Evolutionary conservation across 1,140 invertebrate genomes (phyloP).

Genomic region (Ceratina japonica): DNA sequence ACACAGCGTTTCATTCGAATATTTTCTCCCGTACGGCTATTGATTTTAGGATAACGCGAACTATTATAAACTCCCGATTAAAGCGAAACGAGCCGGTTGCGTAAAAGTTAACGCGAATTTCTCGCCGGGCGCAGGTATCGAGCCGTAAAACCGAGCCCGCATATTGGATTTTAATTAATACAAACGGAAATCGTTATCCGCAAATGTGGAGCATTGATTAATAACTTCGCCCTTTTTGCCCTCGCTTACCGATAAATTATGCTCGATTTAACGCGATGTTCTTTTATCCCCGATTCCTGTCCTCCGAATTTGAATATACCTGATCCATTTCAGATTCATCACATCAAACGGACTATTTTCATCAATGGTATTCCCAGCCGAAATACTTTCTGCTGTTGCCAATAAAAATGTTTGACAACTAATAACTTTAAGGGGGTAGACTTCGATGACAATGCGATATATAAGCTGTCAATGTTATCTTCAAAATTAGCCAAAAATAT

Average conservation of each 20-base stretch:
- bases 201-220: conserved; percentile 23
- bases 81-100: neutral
- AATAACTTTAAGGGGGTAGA: no score
- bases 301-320: neutral
- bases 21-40: neutral
- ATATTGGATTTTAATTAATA: conserved; percentile 31
- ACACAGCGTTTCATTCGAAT: neutral
- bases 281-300: no score
- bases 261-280: neutral
- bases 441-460: no score
- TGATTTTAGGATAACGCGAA: neutral
- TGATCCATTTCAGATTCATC: no score
- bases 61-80: conserved; percentile 1
- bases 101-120: conserved; percentile 12
- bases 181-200: conserved; percentile 18
- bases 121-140: neutral
- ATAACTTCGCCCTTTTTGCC: neutral
- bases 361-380: no score
- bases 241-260: neutral
- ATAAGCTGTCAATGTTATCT: no score
- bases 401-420: no score
- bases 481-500: no score
- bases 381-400: neutral
- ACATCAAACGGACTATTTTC: neutral
- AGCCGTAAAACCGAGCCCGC: neutral